phyloP scores from a whole-genome alignment of 2,888 invertebrate species.

The Hedychridium roseum region DNA sequence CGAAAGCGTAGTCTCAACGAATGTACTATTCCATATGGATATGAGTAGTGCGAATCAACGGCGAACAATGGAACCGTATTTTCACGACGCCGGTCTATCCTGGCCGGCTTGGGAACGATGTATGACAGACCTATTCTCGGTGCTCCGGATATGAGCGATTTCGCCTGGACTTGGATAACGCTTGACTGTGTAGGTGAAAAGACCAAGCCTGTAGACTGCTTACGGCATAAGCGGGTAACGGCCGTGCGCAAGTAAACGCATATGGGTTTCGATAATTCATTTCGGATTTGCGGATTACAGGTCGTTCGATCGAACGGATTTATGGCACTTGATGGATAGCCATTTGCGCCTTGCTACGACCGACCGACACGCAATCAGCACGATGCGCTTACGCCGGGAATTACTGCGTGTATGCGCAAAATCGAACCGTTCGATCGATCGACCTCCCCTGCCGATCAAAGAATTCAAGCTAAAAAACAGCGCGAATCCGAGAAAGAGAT shows the following conservation, averaged over 20 bases:
- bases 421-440: background rate
- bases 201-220: too few species aligned
- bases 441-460: background rate
- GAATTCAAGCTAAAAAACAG: background rate
- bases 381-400: background rate
- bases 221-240: too few species aligned
- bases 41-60: too few species aligned
- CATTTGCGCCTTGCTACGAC: constrained; percentile 16
- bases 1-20: too few species aligned
- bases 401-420: background rate
- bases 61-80: too few species aligned
- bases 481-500: background rate
- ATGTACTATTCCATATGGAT: too few species aligned
- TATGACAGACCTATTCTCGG: too few species aligned
- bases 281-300: constrained; percentile 37
- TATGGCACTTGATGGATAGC: constrained; percentile 29
- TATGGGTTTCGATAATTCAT: constrained; percentile 29
- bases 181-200: too few species aligned
- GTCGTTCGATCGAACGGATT: constrained; percentile 21
- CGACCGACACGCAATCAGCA: background rate
- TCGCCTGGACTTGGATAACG: too few species aligned
- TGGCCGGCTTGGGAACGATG: too few species aligned
- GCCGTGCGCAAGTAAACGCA: constrained; percentile 2
- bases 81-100: too few species aligned
- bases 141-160: too few species aligned